Evolutionary conservation across 2,888 invertebrate species (phyloP), one percentile per base, ranked within the genome.

Genomic region (Cerceris ruficornis): DNA sequence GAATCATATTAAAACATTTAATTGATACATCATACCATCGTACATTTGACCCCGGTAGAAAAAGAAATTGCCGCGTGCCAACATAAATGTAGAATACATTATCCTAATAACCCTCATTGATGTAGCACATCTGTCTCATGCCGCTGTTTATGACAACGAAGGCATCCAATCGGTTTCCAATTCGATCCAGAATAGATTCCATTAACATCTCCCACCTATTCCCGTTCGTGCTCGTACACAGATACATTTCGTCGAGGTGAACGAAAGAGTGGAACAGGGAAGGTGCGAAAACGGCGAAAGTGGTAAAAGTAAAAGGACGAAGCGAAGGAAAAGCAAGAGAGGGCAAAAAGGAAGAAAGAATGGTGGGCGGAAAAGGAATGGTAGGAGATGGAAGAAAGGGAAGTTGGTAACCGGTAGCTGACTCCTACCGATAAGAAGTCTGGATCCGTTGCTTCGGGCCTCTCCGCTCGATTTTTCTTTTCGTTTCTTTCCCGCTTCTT

Each of bases 391-490:
- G 71, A 79, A 70, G 86, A 55, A 69, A 85, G 78, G 78, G 83
- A 81, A 75, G 61, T 82, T 77, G 67, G 83, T 81, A 87, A 81
- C 75, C 86, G 81, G 87, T 86, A 89, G 88, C 87, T 89, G 88
- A 88, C 86, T 88, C 84, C 85, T 78, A 84, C 86, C 86, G 89
- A 91, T 90, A 88, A 91, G 88, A 89, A 89, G 83, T 88, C 88
- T 79, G 84, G 87, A 90, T 88, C 82, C 86, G 85, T 89, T 87
- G 72, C 61, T 71, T 68, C 50, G 52, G 69, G 70, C 58, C 46
- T 64, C 75, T 66, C 69, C 52, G n/a, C 46, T 66, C 75, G 54
- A 68, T 70, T 52, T 61, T 52, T 68, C 66, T 49, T 58, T 62
- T 67, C 28, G 66, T 61, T 54, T 17, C 75, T 46, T 61, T 76